Evolutionary conservation across 1,140 invertebrate genomes (phyloP).

Genomic region (Metopolophium dirhodum): DNA sequence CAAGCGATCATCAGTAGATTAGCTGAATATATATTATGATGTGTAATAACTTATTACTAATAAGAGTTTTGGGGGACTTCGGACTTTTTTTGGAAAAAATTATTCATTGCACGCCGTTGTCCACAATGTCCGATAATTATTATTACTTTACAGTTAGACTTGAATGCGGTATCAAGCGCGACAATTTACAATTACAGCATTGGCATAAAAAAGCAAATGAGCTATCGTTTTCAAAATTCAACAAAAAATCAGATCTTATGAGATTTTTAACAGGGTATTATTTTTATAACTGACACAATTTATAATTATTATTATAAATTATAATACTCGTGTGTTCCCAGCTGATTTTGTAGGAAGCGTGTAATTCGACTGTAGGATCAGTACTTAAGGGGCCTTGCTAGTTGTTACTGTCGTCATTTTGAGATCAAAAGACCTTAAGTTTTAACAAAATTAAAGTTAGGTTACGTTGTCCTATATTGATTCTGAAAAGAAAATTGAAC

Average conservation of each 20-base stretch:
- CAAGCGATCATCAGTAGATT: not conserved
- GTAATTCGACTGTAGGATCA: not conserved
- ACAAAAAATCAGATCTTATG: not conserved
- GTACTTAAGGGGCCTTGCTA: not conserved
- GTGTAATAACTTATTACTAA: no score
- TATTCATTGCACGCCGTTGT: no score
- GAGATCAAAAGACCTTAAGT: no score
- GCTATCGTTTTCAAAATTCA: not conserved
- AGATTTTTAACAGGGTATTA: not conserved
- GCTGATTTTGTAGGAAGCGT: not conserved
- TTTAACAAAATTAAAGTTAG: no score
- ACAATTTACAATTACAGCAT: not conserved
- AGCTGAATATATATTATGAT: no score
- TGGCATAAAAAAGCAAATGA: not conserved
- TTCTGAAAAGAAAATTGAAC: no score
- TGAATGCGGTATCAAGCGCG: not conserved
- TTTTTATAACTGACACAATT: not conserved
- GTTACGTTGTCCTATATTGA: no score
- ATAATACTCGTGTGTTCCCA: not conserved
- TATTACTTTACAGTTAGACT: not conserved
- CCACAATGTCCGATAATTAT: not conserved
- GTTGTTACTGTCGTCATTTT: no score
- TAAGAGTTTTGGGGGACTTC: not conserved
- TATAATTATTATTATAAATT: not conserved
- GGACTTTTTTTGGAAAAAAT: not conserved